These are phyloP conservation scores for Australoheros scitulus DNA, from an alignment of 2,113 vertebrate species.

Conservation along the genomic window DNA sequence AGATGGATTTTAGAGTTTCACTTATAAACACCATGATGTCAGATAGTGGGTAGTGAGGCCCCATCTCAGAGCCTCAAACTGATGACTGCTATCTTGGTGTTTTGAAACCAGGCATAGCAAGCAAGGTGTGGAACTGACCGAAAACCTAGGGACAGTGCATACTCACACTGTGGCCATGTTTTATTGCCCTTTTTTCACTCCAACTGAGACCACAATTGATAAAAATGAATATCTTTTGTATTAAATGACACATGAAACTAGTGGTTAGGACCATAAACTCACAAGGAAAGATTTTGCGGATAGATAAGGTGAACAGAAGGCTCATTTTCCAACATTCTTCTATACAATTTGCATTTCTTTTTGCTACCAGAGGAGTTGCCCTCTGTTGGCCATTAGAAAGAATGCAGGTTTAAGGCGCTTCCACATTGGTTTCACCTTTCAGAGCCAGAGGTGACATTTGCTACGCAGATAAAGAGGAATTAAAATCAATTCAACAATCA, in stretches of 20 bases:
- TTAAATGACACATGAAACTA: background rate
- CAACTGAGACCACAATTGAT: background rate
- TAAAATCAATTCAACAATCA: constrained; percentile 29
- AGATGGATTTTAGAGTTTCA: constrained; percentile 47
- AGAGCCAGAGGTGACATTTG: background rate
- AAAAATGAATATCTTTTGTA: background rate
- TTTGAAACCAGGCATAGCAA: background rate
- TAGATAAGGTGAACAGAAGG: no score
- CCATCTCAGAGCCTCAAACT: background rate
- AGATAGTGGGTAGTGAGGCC: background rate
- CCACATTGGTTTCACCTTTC: background rate
- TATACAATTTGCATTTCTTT: background rate
- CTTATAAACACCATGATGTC: constrained; percentile 7
- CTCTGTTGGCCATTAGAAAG: background rate
- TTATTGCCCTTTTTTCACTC: background rate
- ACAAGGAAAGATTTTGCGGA: no score
- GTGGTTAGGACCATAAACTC: no score
- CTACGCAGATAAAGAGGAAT: background rate
- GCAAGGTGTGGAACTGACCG: background rate
- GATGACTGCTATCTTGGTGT: background rate
- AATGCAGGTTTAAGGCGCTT: background rate
- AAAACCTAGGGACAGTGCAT: background rate
- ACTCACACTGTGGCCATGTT: background rate
- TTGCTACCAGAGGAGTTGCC: background rate
- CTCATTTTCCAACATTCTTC: no score